These are phyloP conservation scores for Cyclargus thomasi DNA, from an alignment of 1,140 invertebrate genomes.

Conservation along the genomic window DNA sequence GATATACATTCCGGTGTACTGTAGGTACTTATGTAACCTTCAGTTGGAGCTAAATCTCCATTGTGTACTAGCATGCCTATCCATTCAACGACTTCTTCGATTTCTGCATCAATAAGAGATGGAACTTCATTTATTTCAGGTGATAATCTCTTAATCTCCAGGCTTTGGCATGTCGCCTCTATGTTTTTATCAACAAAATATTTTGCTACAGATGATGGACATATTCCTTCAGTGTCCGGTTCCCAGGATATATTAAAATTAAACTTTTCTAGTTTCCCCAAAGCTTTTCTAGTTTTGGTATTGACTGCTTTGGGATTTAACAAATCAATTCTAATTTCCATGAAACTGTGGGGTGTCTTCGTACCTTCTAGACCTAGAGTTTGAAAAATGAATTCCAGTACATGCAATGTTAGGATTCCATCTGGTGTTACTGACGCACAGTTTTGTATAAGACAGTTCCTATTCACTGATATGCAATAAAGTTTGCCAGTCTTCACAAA, in stretches of 20 bases:
- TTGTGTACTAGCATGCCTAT: constrained; percentile 52
- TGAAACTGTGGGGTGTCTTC: constrained; percentile 46
- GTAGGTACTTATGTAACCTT: constrained; percentile 54
- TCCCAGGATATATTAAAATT: constrained; percentile 55
- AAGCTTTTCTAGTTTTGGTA: constrained; percentile 33
- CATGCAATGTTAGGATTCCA: constrained; percentile 49
- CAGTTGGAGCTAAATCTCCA: constrained; percentile 36
- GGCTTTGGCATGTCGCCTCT: constrained; percentile 34
- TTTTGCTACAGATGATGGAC: constrained; percentile 62
- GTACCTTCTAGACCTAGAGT: constrained; percentile 54
- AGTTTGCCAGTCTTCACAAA: constrained; percentile 53
- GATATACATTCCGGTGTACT: constrained; percentile 42
- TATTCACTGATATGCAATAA: constrained; percentile 44
- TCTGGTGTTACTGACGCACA: constrained; percentile 53
- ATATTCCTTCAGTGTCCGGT: constrained; percentile 45
- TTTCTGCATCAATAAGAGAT: constrained; percentile 40
- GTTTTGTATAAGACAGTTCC: constrained; percentile 55
- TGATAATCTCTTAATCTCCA: constrained; percentile 32
- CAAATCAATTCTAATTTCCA: constrained; percentile 49
- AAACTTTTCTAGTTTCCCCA: constrained; percentile 47
- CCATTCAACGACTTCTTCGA: constrained; percentile 60
- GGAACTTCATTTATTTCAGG: constrained; percentile 49
- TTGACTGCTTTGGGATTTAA: constrained; percentile 36
- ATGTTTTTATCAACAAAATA: constrained; percentile 50
- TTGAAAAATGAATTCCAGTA: constrained; percentile 50